Evolutionary conservation across 2,888 invertebrate genomes (phyloP).

Genomic region (Proisotoma minuta): DNA sequence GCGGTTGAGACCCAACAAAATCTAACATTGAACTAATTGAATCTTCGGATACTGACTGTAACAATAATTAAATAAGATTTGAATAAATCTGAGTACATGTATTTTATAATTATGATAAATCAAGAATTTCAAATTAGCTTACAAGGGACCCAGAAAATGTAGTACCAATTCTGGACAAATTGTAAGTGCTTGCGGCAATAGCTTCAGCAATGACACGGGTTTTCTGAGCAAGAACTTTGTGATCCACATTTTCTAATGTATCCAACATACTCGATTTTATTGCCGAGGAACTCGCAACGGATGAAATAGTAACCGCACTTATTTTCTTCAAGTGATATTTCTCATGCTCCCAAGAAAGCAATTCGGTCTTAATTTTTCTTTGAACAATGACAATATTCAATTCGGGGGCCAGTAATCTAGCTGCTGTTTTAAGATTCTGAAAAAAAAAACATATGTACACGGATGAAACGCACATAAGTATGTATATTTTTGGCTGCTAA

Average conservation of each 20-base stretch:
- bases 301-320: slow-evolving; percentile 42
- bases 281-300: slow-evolving; percentile 32
- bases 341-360: slow-evolving; percentile 95
- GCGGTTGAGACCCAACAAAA: slow-evolving; percentile 65
- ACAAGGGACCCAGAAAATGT: slow-evolving; percentile 74
- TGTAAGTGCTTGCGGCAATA: slow-evolving; percentile 74
- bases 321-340: slow-evolving; percentile 75
- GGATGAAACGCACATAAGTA: not conserved
- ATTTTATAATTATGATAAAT: slow-evolving; percentile 9
- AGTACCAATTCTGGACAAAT: slow-evolving; percentile 59
- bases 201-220: slow-evolving; percentile 74
- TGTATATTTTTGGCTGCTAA: not conserved
- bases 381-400: slow-evolving; percentile 67
- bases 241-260: slow-evolving; percentile 57
- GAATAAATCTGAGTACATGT: not conserved
- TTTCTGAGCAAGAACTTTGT: slow-evolving; percentile 61
- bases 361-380: slow-evolving; percentile 92
- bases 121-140: slow-evolving; percentile 49
- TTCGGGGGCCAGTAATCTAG: slow-evolving; percentile 51
- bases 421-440: slow-evolving; percentile 60
- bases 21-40: slow-evolving; percentile 71
- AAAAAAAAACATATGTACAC: slow-evolving; percentile 3
- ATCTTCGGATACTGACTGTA: slow-evolving; percentile 68
- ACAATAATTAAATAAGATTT: slow-evolving; percentile 34
- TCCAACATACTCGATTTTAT: slow-evolving; percentile 57